Base-by-base conservation (phyloP, 2,888 invertebrate genomes). In the Trichogramma evanescens region DNA sequence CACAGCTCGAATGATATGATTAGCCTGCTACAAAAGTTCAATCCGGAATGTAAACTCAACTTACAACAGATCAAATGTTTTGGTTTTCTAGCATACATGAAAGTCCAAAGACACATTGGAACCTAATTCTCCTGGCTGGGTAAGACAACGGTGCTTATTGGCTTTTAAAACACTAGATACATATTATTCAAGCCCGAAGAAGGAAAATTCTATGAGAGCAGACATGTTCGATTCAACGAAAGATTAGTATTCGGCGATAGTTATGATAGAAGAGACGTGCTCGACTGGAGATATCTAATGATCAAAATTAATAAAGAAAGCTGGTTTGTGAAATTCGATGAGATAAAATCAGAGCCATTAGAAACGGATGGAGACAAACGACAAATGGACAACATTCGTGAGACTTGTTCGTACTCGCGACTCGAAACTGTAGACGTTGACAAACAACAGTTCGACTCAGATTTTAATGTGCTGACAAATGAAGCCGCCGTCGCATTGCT, bases 151-250 rank as follows among this genome's bases (percentile, higher is more conserved):
- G 54, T 67, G 49, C 50, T 67, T 6, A 54, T 60, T 4, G 60
- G 62, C 9, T 58, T 58, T 41, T 53, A 50, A 10, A 41, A 10
- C 7, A 50, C 59, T 8, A 3, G 26, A 26, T 26, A 26, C 3
- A 26, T 26, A 26, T 26, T 26, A 26, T 26, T 26, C 26, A 54
- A 66, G 40, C 67, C 68, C 26, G 63, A 61, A 46, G 56, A 58
- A 2, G 58, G 63, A 9, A 65, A 66, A 63, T 62, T 62, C 10
- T 64, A 62, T 42, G 65, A 65, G 43, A 63, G 66, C 1, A 64
- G 66, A 57, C 66, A 69, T 59, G 65, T 66, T 4, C 56, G 67
- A 52, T 68, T 68, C 44, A 60, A 64, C 45, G 66, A 69, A 58
- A 69, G 65, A 63, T 41, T 67, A n/a, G 65, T 65, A 13, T 70